Evolutionary conservation across 1,140 invertebrate genomes (phyloP), one percentile per base, ranked within the genome.

Genomic region (Bombyx mori): DNA sequence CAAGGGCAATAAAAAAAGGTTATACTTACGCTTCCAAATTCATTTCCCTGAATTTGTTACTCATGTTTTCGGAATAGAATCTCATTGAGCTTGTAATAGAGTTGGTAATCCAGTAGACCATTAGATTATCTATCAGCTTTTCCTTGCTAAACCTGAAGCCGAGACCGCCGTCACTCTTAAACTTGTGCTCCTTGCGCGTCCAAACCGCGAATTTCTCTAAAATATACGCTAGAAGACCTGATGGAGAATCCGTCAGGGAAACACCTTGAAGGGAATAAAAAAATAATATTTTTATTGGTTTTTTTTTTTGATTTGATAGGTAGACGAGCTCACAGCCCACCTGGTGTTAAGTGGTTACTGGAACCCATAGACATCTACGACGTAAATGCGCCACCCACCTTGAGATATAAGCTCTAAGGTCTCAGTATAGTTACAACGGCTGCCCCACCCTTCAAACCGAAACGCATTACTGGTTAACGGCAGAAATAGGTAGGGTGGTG

Each of bases 131-230:
- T 6, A 98, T 82, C 6, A 98, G 79, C 66, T 96, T 93, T 53
- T 95, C 93, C 52, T 93, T 79, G 0, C 89, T 90, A 68, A 86
- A 94, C 18, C 72, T 71, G 56, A 89, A 89, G 51, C 89, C 87
- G 0, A 97, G 71, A 1, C 94, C 94, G 12, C 95, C 96, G 78
- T 97, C 94, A 0, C 84, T 68, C 18, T 89, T 75, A 1, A 86
- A 54, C 59, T 79, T 73, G 61, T 77, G 54, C 2, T 69, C 68
- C 0, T 50, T 56, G 2, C 94, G 91, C 0, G 95, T 96, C 93
- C 93, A 95, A 0, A 91, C 88, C 6, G 93, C 93, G 76, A 97
- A 96, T 77, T 97, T 97, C 79, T 98, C 96, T 1, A 97, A 82
- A 22, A 97, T 92, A 65, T 97, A 97, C 1, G 92, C 92, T 1